Percentiles rank a stretch among this genome's conserved stretches.
Evolutionary conservation across 2,797 vertebrate species (phyloP).

Genomic region (Melopsittacus undulatus): DNA sequence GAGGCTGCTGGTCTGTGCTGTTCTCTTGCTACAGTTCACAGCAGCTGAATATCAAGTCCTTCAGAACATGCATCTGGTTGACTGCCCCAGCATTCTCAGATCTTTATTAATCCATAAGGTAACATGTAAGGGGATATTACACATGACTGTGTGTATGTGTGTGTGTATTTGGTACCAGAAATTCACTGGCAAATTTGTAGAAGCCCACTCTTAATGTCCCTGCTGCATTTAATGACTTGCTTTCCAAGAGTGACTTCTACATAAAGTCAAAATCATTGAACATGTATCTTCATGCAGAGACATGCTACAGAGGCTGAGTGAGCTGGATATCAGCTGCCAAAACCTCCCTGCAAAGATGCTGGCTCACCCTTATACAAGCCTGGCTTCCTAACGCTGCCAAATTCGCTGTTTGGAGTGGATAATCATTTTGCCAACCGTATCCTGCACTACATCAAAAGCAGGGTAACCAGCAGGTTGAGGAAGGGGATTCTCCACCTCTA

Average conservation of each 20-base stretch:
- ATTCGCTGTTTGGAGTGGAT: background rate
- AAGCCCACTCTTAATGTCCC: background rate
- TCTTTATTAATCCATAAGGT: background rate
- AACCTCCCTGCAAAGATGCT: background rate
- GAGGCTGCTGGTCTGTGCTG: background rate
- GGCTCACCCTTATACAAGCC: background rate
- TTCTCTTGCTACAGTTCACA: background rate
- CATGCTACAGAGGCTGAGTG: rapidly evolving
- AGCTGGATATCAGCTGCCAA: background rate
- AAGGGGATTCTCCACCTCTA: background rate
- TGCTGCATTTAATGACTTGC: background rate
- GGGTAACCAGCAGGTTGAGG: background rate
- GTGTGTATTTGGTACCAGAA: background rate
- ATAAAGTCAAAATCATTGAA: rapidly evolving
- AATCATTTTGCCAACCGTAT: background rate
- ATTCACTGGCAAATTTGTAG: rapidly evolving
- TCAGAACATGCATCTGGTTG: background rate
- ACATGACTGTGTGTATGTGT: rapidly evolving
- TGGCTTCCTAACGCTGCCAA: background rate
- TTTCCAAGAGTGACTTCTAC: background rate
- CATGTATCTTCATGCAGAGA: rapidly evolving
- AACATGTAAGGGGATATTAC: background rate
- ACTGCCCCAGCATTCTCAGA: background rate
- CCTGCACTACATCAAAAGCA: background rate
- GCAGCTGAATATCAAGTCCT: background rate